Base-by-base conservation (phyloP, 2,113 vertebrate genomes). In the Addax nasomaculatus region DNA sequence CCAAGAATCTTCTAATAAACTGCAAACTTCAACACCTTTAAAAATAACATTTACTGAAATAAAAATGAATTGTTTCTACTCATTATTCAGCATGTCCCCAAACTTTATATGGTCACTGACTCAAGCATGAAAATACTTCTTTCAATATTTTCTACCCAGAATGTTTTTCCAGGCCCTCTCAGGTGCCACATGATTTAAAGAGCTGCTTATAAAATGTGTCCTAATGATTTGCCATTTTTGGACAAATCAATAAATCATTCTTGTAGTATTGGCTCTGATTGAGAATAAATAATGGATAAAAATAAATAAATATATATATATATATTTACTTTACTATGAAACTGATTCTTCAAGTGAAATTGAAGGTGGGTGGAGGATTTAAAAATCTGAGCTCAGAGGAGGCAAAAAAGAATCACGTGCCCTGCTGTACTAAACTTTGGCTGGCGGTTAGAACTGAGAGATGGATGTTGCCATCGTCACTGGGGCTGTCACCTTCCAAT, bases 171-270 rank as follows among this genome's bases (percentile, higher is more conserved):
- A 80, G 51, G 17, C 27, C 86, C 60, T 73, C 87, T 49, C 94
- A 97, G 96, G 91, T 91, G 90, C 78, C 94, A 94, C 29, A 43
- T 36, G 91, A 95, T 94, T 93, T 97, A 97, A 93, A 62, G 97
- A 79, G 55, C 14, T 97, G 94, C 97, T 98, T 95, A 97, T 64
- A 95, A 87, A 97, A 94, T 12, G 27, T 70, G 49, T 94, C 83
- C 93, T 96, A 94, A 84, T 94, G 89, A 96, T 96, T 95, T 96
- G 85, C 70, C 58, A 36, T 64, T 39, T 86, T 90, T 89, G 78
- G 93, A 97, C 70, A 95, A 97, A 97, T 93, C 90, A 85, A 94
- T 98, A 97, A 94, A 89, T 95, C 93, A 97, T 94, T 93, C 88
- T 51, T 88, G 39, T 33, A 83, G 85, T 57, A 39, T 15, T 94